Percentiles rank a stretch among this genome's conserved stretches.
phyloP scores from a whole-genome alignment of 2,888 invertebrate species.

The Criorhina ranunculi region DNA sequence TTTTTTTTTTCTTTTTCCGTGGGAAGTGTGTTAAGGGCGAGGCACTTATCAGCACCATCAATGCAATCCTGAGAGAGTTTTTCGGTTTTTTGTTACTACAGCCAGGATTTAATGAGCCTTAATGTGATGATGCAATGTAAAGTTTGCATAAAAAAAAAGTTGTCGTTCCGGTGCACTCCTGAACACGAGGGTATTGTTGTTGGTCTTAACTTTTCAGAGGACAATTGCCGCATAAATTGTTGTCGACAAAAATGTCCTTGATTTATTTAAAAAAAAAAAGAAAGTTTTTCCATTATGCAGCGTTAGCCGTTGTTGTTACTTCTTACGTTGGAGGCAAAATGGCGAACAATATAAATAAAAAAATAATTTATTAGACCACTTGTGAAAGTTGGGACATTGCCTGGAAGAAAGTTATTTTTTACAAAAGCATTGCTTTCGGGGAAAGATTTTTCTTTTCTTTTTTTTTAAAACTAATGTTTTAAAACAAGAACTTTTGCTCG shows the following conservation, averaged over 20 bases:
- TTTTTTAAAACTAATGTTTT: not conserved
- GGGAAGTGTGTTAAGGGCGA: conserved; percentile 29
- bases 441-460: too few species aligned
- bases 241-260: conserved; percentile 17
- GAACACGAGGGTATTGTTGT: not conserved
- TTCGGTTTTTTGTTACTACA: conserved; percentile 7
- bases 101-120: conserved; percentile 48
- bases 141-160: conserved; percentile 1
- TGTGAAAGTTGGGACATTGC: conserved; percentile 42
- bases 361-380: conserved; percentile 55
- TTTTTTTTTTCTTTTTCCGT: too few species aligned
- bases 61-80: not conserved
- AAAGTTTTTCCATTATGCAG: conserved; percentile 53
- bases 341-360: conserved; percentile 26
- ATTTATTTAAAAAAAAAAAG: conserved; percentile 30
- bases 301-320: not conserved
- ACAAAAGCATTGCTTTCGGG: not conserved
- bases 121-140: conserved; percentile 46
- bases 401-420: not conserved
- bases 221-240: conserved; percentile 19
- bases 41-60: conserved; percentile 18
- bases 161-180: not conserved
- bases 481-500: not conserved
- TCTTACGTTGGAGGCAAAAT: not conserved
- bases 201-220: not conserved